These are phyloP conservation scores for Trachops cirrhosus DNA, from an alignment of 2,797 vertebrate species.

Conservation along the genomic window DNA sequence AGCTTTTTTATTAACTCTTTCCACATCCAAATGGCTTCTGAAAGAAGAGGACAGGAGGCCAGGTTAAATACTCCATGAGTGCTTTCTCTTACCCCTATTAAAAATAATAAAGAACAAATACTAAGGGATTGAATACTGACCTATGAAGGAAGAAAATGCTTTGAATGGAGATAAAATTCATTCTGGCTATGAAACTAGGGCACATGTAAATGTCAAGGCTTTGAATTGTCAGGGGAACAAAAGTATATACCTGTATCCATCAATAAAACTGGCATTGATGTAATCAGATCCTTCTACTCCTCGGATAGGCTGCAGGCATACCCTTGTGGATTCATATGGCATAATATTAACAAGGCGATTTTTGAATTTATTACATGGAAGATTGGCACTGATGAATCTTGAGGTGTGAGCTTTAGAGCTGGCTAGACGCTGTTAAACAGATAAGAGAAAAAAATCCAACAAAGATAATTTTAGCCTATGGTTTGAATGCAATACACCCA, in stretches of 20 bases:
- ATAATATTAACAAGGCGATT: slow-evolving; percentile 99
- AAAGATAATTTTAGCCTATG: slow-evolving; percentile 24
- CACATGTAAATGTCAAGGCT: slow-evolving; percentile 56
- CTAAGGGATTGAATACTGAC: neutral
- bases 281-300: slow-evolving; percentile 99
- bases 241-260: slow-evolving; percentile 94
- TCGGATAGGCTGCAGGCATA: slow-evolving; percentile 97
- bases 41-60: slow-evolving; percentile 9
- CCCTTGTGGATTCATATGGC: slow-evolving; percentile 99
- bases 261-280: slow-evolving; percentile 99
- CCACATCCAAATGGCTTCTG: slow-evolving; percentile 46
- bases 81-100: neutral
- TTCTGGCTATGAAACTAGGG: slow-evolving; percentile 28
- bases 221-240: neutral
- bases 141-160: neutral
- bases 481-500: neutral
- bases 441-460: slow-evolving; percentile 37
- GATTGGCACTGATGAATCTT: slow-evolving; percentile 99
- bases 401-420: slow-evolving; percentile 99
- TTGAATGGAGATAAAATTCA: slow-evolving; percentile 56
- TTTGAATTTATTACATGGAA: slow-evolving; percentile 99
- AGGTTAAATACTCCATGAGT: slow-evolving; percentile 23
- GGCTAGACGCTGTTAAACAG: slow-evolving; percentile 91
- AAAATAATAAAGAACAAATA: neutral
- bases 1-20: slow-evolving; percentile 71